Percentiles rank a stretch among this genome's conserved stretches.
Evolutionary conservation across 2,888 invertebrate genomes (phyloP).

Genomic region (Herminia tarsipennalis): DNA sequence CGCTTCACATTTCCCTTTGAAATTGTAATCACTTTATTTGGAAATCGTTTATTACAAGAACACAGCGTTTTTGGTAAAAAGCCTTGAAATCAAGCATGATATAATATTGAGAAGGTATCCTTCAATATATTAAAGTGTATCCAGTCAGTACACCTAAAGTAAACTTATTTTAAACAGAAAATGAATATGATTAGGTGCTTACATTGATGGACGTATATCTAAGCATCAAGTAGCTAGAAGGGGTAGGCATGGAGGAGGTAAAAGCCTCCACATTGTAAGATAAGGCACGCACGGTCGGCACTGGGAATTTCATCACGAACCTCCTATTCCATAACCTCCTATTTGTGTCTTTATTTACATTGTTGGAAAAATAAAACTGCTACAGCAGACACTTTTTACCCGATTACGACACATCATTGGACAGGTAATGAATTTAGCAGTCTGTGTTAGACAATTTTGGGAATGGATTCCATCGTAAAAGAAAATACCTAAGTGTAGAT

Average conservation of each 20-base stretch:
- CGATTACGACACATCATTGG: too few relatives aligned
- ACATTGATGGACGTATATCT: slow-evolving; percentile 26
- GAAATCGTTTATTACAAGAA: slow-evolving; percentile 39
- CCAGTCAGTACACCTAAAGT: too few relatives aligned
- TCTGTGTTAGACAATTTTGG: too few relatives aligned
- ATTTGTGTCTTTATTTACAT: slow-evolving; percentile 64
- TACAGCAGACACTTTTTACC: not conserved
- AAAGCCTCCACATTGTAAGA: slow-evolving; percentile 63
- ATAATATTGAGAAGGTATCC: too few relatives aligned
- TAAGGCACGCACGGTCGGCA: slow-evolving; percentile 77
- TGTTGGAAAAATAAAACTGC: slow-evolving; percentile 44
- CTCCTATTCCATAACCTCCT: too few relatives aligned
- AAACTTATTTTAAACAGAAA: too few relatives aligned
- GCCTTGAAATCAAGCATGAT: too few relatives aligned
- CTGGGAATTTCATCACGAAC: slow-evolving; percentile 69
- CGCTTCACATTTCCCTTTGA: slow-evolving; percentile 53
- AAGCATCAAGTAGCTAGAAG: slow-evolving; percentile 42
- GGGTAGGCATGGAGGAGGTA: slow-evolving; percentile 53
- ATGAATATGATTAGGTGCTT: slow-evolving; percentile 5
- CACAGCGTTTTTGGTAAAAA: too few relatives aligned
- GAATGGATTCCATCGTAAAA: too few relatives aligned
- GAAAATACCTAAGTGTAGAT: too few relatives aligned
- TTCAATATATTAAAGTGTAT: too few relatives aligned
- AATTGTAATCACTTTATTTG: slow-evolving; percentile 53
- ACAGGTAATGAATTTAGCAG: too few relatives aligned